Percentiles rank a stretch among this genome's conserved stretches.
phyloP scores from a whole-genome alignment of 2,797 vertebrate genomes.

The Salmo trutta region DNA sequence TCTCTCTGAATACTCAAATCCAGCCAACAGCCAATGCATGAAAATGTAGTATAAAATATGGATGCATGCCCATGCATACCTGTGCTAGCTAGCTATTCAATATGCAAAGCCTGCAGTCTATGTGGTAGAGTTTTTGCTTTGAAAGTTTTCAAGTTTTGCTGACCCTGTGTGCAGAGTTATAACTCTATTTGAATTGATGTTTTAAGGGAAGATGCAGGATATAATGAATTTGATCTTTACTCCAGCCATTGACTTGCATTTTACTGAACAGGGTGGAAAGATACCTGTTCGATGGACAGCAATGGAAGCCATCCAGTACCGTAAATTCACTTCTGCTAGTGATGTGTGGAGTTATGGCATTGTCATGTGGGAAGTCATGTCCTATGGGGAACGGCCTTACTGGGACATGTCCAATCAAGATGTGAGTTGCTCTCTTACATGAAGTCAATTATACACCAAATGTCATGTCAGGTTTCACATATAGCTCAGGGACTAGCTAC shows the following conservation, averaged over 20 bases:
- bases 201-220: constrained; percentile 63
- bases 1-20: constrained; percentile 55
- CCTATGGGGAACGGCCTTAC: constrained; percentile 95
- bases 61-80: constrained; percentile 19
- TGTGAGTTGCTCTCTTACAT: constrained; percentile 76
- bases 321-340: constrained; percentile 97
- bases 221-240: constrained; percentile 62
- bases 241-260: constrained; percentile 63
- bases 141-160: not conserved
- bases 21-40: constrained; percentile 35
- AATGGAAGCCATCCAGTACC: constrained; percentile 96
- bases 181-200: constrained; percentile 51
- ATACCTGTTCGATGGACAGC: constrained; percentile 98
- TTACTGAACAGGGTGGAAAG: constrained; percentile 88
- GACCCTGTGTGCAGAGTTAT: constrained; percentile 24
- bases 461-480: not conserved
- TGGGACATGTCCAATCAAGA: constrained; percentile 99
- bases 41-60: constrained; percentile 40
- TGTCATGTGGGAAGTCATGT: constrained; percentile 99
- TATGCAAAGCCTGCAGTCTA: constrained; percentile 11
- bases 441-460: not conserved
- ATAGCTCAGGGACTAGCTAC: not conserved
- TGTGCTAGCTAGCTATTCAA: constrained; percentile 5
- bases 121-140: not conserved
- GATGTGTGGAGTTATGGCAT: constrained; percentile 99